Percentiles rank a stretch among this genome's conserved stretches.
Evolutionary conservation across 2,797 vertebrate genomes (phyloP).

Genomic region (Denticeps clupeoides): DNA sequence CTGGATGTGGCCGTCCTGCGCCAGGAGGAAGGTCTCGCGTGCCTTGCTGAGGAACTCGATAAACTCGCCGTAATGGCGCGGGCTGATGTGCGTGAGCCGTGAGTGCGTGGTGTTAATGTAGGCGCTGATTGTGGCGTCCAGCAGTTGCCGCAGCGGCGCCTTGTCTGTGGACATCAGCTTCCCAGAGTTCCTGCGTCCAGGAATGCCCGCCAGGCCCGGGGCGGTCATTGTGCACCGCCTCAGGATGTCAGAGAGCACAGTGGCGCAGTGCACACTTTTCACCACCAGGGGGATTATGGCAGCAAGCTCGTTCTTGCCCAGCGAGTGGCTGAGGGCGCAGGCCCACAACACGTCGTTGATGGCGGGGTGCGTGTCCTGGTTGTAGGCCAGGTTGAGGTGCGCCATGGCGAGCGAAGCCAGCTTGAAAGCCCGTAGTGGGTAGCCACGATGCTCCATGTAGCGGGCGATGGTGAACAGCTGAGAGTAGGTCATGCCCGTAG

Average conservation of each 20-base stretch:
- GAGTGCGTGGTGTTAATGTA: constrained; percentile 99
- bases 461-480: constrained; percentile 81
- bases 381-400: constrained; percentile 95
- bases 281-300: constrained; percentile 94
- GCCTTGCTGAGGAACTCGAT: constrained; percentile 98
- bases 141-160: constrained; percentile 87
- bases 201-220: constrained; percentile 86
- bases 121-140: constrained; percentile 92
- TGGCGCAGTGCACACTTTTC: constrained; percentile 97
- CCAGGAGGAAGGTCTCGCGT: constrained; percentile 88
- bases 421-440: constrained; percentile 90
- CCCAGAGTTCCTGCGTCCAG: constrained; percentile 89
- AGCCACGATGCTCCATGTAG: constrained; percentile 91
- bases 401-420: constrained; percentile 93
- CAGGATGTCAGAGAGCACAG: constrained; percentile 92
- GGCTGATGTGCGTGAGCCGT: constrained; percentile 94
- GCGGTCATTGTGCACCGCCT: constrained; percentile 92
- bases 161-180: constrained; percentile 98
- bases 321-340: constrained; percentile 91
- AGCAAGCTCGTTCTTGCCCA: constrained; percentile 93
- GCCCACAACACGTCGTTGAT: constrained; percentile 98
- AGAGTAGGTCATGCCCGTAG: constrained; percentile 75
- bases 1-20: constrained; percentile 92
- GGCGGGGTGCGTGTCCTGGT: constrained; percentile 96
- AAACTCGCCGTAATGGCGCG: constrained; percentile 94